phyloP scores from a whole-genome alignment of 1,140 invertebrate species.

The Trachelipus rathkii region DNA sequence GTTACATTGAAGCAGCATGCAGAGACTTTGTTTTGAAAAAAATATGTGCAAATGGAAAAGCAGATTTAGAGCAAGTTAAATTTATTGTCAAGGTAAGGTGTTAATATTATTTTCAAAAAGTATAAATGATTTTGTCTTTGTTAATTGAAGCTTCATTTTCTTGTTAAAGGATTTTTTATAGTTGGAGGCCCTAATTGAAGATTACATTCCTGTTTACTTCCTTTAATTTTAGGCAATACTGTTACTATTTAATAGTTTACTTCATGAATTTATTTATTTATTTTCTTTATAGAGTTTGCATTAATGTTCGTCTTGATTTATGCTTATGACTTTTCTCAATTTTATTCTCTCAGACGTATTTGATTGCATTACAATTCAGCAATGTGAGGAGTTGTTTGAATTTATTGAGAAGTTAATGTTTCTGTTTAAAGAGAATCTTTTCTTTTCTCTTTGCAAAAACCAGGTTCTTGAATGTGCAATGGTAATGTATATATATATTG shows the following conservation, averaged over 20 bases:
- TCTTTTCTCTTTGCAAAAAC: conserved; percentile 90
- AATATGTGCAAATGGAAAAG: background rate
- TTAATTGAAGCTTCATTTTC: too few relatives aligned
- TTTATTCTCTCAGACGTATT: conserved; percentile 86
- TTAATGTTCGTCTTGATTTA: conserved; percentile 71
- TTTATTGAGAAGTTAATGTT: conserved; percentile 88
- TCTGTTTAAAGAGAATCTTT: conserved; percentile 82
- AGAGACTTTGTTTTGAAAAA: background rate
- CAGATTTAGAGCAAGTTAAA: background rate
- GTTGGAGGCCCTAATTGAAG: too few relatives aligned
- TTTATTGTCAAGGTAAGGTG: background rate
- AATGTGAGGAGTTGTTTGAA: conserved; percentile 82
- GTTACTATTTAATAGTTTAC: too few relatives aligned
- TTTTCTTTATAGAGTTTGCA: conserved; percentile 56
- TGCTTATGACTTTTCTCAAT: conserved; percentile 77
- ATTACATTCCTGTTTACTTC: too few relatives aligned
- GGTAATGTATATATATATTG: conserved; percentile 55
- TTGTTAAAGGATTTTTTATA: too few relatives aligned
- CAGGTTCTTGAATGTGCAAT: conserved; percentile 94
- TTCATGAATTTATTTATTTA: background rate
- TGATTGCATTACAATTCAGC: conserved; percentile 78
- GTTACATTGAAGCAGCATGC: background rate
- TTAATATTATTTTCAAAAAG: too few relatives aligned
- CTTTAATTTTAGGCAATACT: too few relatives aligned
- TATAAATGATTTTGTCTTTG: too few relatives aligned